Conservation (phyloP, 2,888 invertebrate genomes). For the Geophilus truncorum region DNA sequence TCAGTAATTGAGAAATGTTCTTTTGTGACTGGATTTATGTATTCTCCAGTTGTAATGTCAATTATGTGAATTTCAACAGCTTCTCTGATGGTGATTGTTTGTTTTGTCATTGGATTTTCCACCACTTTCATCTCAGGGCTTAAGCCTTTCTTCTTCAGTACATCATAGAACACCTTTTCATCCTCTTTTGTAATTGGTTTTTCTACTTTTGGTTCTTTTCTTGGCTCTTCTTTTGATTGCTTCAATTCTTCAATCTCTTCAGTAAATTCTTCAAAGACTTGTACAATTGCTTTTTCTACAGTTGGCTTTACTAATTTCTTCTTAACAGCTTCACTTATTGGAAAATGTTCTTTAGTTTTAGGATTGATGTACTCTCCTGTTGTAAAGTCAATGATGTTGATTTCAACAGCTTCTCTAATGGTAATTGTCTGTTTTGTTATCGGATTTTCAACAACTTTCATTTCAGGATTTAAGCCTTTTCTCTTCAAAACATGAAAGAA, state of each 20-base stretch:
- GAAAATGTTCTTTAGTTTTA: neutral
- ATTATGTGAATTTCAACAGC: slow-evolving; percentile 77
- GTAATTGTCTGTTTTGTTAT: slow-evolving; percentile 71
- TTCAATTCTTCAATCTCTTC: slow-evolving; percentile 49
- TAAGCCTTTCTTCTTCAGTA: slow-evolving; percentile 2
- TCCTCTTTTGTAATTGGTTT: slow-evolving; percentile 64
- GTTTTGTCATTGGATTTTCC: slow-evolving; percentile 74
- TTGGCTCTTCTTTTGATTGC: neutral
- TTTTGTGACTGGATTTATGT: neutral
- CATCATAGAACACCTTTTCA: neutral
- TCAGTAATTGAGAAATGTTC: slow-evolving; percentile 57
- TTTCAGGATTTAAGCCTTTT: neutral
- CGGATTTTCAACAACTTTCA: slow-evolving; percentile 68
- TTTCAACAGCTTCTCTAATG: slow-evolving; percentile 75
- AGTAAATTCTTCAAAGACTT: neutral
- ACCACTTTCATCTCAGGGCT: slow-evolving; percentile 53
- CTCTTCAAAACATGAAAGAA: slow-evolving; percentile 25
- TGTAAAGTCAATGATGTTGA: slow-evolving; percentile 72
- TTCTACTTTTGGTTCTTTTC: slow-evolving; percentile 44
- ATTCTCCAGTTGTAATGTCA: slow-evolving; percentile 64
- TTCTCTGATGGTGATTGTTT: slow-evolving; percentile 71
- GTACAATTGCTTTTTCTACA: neutral
- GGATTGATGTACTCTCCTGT: slow-evolving; percentile 53
- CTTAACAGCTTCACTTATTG: slow-evolving; percentile 68
- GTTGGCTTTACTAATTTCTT: slow-evolving; percentile 69